These are phyloP conservation scores for Oreochromis mossambicus DNA, from an alignment of 2,797 vertebrate genomes.

Conservation along the genomic window DNA sequence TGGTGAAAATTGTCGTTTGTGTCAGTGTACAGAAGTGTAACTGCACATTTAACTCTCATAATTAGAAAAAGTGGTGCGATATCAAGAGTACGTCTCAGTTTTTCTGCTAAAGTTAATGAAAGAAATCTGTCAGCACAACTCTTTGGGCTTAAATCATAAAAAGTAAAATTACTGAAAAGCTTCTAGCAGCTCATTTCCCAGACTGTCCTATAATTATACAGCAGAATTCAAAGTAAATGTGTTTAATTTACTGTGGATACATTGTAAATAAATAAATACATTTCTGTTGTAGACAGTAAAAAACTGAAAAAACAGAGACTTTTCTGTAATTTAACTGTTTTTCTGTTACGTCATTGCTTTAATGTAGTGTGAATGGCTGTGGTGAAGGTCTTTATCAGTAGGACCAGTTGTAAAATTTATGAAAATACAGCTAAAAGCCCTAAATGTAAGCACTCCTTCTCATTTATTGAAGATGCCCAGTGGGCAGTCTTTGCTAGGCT, in stretches of 20 bases:
- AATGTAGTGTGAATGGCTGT: rapidly evolving
- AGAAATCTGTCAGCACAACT: background rate
- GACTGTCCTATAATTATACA: background rate
- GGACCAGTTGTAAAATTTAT: background rate
- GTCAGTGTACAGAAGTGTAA: background rate
- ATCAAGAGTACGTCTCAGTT: background rate
- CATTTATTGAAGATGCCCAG: background rate
- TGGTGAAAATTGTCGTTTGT: rapidly evolving
- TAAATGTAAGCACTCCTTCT: background rate
- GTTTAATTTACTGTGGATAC: background rate
- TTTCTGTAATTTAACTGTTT: background rate
- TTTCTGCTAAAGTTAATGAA: background rate
- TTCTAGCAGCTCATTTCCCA: background rate
- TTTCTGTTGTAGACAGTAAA: background rate
- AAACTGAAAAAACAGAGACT: background rate
- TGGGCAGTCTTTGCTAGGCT: background rate
- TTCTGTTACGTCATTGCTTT: background rate
- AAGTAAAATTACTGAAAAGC: background rate
- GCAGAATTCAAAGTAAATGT: background rate
- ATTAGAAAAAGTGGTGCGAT: background rate
- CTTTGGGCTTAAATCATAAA: background rate
- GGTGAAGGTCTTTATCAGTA: background rate
- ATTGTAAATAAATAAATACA: background rate
- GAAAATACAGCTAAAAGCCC: background rate
- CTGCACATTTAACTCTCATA: background rate